Base-by-base conservation (phyloP, 2,888 invertebrate genomes). In the Troilus luridus region DNA sequence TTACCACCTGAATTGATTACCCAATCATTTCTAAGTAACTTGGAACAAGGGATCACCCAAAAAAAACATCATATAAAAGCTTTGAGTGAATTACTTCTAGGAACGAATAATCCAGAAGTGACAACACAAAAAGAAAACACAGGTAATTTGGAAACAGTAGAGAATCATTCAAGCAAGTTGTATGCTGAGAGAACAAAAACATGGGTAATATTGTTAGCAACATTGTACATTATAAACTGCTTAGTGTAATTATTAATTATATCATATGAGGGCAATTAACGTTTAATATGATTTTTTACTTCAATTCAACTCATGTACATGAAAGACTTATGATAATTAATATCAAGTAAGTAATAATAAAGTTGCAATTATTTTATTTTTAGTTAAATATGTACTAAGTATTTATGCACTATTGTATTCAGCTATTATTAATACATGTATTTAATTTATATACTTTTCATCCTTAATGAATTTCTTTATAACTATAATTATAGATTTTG, bases 31-130 rank as follows among this genome's bases (percentile, higher is more conserved):
- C 54, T 89, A 27, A 89, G 8, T 27, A 89, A 64, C 41, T 64
- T 89, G 54, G 89, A 67, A n/a, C n/a, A 62, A 64, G 5, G 56
- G 6, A 24, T 89, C 21, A n/a, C 7, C 14, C 5, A 12, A 41
- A 89, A 89, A 56, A 89, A 89, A 54, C 85, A 58, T 56, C 27
- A 58, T 5, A 58, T 85, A n/a, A 56, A 58, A 85, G 56, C 56
- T 21, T n/a, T 85, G 11, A 85, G 56, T 12, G 56, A 85, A n/a
- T 85, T n/a, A n/a, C 72, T 77, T 41, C 11, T n/a, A 56, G 12
- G 21, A n/a, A 54, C 56, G 56, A 12, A 58, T 3, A 56, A n/a
- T n/a, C 5, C n/a, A 54, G 85, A 85, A 58, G 56, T 58, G 21
- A 85, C 85, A 58, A 85, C 58, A 14, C 72, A 17, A 19, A 24